Conservation (phyloP, 2,113 vertebrate genomes). For the Leiothrix lutea region DNA sequence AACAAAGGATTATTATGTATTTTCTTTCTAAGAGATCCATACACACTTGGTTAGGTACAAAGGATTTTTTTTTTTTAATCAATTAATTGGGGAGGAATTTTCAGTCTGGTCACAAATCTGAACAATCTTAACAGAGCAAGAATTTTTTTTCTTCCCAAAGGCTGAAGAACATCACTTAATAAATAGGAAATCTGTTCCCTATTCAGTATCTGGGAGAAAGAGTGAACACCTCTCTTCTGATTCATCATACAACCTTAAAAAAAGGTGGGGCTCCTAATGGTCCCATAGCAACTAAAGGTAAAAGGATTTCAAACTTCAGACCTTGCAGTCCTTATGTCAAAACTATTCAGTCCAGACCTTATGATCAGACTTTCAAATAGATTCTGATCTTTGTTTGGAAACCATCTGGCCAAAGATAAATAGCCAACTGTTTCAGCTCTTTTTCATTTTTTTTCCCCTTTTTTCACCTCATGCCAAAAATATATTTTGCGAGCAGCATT, state of each 20-base stretch:
- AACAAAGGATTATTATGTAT: not conserved
- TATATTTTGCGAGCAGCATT: slow-evolving; percentile 1
- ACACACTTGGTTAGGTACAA: not conserved
- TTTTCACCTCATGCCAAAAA: slow-evolving; percentile 1
- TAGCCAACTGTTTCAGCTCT: slow-evolving; percentile 42
- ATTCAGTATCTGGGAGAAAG: not conserved
- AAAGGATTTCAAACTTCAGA: not conserved
- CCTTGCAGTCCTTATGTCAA: not conserved
- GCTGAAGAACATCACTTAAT: not conserved
- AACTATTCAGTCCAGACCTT: not conserved
- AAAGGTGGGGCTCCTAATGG: not conserved
- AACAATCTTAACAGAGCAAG: not conserved
- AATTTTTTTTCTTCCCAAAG: not conserved
- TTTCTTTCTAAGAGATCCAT: not conserved
- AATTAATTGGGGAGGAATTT: not conserved
- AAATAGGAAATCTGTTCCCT: not conserved
- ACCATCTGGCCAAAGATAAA: slow-evolving; percentile 58
- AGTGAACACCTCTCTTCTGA: not conserved
- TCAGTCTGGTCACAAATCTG: not conserved
- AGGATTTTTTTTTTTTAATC: not conserved
- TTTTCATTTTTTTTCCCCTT: not conserved
- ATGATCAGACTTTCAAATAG: slow-evolving; percentile 6
- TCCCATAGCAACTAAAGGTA: not conserved
- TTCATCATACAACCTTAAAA: not conserved
- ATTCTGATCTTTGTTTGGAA: slow-evolving; percentile 50